Conservation (phyloP, 2,888 invertebrate species). For the Epiperipatus broadwayi region DNA sequence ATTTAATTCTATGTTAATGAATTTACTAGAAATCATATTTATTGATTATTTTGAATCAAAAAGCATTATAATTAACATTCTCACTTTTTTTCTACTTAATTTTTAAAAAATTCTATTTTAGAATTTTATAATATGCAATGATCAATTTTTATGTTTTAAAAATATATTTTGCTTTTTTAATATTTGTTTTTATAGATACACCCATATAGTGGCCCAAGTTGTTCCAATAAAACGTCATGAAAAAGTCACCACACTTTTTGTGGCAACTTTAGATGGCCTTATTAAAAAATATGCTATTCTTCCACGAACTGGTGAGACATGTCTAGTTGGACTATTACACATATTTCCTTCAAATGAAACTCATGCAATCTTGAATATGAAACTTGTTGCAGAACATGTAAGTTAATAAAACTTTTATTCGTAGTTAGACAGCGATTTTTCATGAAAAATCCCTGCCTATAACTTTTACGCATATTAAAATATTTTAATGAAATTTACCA, state of each 20-base stretch:
- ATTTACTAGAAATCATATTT: too few species aligned
- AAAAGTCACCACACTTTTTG: conserved; percentile 53
- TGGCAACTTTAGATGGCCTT: conserved; percentile 51
- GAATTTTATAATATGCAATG: background rate
- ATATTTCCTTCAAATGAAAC: conserved; percentile 38
- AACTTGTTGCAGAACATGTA: too few species aligned
- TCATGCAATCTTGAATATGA: too few species aligned
- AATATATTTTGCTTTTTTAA: conserved; percentile 10
- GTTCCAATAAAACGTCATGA: conserved; percentile 46
- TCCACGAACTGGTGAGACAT: conserved; percentile 47
- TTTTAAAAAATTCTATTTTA: background rate
- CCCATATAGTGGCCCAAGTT: conserved; percentile 52
- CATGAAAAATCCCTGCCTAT: too few species aligned
- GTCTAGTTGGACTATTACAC: conserved; percentile 66
- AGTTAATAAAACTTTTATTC: too few species aligned
- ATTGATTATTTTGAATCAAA: too few species aligned
- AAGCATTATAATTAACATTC: background rate
- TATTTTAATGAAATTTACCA: too few species aligned
- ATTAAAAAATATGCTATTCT: conserved; percentile 61
- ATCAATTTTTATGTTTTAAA: background rate
- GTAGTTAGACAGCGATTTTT: too few species aligned
- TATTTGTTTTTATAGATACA: too few species aligned
- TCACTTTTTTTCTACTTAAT: background rate
- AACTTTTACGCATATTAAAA: too few species aligned
- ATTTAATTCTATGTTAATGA: conserved; percentile 1